A percentile compares a stretch with the other conserved stretches of the same genome.
Conservation (phyloP, 2,797 vertebrate species). For the Phoebastria nigripes region DNA sequence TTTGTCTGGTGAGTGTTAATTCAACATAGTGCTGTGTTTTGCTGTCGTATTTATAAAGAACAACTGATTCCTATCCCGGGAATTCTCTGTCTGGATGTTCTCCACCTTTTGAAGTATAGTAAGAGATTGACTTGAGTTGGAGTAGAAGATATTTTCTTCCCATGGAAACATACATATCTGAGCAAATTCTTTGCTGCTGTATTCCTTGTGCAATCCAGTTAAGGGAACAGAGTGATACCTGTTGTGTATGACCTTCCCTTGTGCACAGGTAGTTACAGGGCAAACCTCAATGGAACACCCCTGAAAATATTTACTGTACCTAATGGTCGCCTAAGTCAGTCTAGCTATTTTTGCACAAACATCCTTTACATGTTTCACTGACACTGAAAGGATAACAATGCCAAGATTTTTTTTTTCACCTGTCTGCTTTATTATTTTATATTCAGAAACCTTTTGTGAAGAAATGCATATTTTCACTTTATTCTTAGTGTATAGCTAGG, state of each 20-base stretch:
- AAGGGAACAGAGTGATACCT: not conserved
- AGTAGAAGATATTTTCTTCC: not conserved
- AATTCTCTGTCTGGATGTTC: slow-evolving; percentile 5
- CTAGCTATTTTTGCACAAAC: not conserved
- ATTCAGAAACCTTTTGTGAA: not conserved
- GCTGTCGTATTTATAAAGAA: not conserved
- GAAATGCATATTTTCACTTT: not conserved
- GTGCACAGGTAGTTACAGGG: not conserved
- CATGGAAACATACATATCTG: not conserved
- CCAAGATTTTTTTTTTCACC: not conserved
- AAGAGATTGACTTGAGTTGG: not conserved
- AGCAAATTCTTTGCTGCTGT: not conserved
- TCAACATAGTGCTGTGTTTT: not conserved
- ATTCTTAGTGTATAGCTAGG: not conserved
- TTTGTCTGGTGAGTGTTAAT: slow-evolving; percentile 28
- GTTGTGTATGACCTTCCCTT: not conserved
- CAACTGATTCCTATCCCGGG: not conserved
- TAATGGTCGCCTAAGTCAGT: not conserved
- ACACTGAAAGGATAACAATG: slow-evolving; percentile 12
- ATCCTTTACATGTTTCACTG: not conserved
- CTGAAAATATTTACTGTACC: not conserved
- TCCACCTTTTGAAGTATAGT: not conserved
- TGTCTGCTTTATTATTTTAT: not conserved
- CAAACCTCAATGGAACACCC: not conserved
- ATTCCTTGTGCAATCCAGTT: not conserved